Evolutionary conservation across 2,888 invertebrate species (phyloP), one percentile per base, ranked within the genome.

Genomic region (Diarsia dahlii): DNA sequence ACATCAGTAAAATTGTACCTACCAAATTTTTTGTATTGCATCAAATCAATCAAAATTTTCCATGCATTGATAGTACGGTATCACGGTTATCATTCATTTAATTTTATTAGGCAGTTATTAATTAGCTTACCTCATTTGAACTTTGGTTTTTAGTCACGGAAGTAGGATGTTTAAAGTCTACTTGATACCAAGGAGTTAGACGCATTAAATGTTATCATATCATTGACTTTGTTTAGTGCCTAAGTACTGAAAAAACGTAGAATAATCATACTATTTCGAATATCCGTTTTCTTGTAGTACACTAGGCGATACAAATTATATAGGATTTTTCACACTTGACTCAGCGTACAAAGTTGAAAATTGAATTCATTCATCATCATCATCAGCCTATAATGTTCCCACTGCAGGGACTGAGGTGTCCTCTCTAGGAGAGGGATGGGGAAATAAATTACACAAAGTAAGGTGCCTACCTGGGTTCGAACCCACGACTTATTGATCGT

Each of bases 81-180:
- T 80, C 56, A 71, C 28, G 20, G 20, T 62, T n/a, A 45, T 15
- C 20, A 45, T 60, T 28, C 0, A 65, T 78, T 46, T 15, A 4
- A 74, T 50, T 10, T 20, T 34, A 46, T 46, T 4, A 48, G 46
- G 23, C 23, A 54, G 4, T 13, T 34, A 68, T 34, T 23, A n/a
- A 28, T 52, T 48, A 71, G 10, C 39, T 6, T 56, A 39, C 15
- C 20, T 23, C 28, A 45, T 48, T n/a, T 50, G 74, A 81, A 52
- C 23, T 60, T 60, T 52, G 50, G 23, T 80, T 13, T 73, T 50
- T 50, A 20, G 50, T 60, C 58, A 52, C 23, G n/a, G 48, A 58
- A 76, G 28, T 12, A n/a, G 13, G 28, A 23, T 48, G 48, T 73
- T 39, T 15, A 76, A 76, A 58, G 58, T 58, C 45, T n/a, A 45